Base-by-base conservation (phyloP, 37 sponge, comb jelly and placozoan genomes). In the Diacarnus erythraeanus region DNA sequence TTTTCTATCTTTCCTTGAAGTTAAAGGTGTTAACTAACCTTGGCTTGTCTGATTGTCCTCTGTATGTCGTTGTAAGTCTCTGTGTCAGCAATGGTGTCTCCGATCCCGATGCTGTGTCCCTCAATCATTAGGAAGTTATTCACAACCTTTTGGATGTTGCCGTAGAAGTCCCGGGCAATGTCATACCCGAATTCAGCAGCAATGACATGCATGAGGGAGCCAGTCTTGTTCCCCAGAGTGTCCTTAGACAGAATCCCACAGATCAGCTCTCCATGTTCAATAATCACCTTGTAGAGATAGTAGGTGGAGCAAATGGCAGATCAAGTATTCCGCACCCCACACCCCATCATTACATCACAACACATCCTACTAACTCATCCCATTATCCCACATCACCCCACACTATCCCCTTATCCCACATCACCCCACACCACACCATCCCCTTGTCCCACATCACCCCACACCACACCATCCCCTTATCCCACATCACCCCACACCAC, bases 91-190 rank as follows among this genome's bases (percentile, higher is more conserved):
- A 99, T 99, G 58, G 97, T 94, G 86, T 99, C 99, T 3, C 99
- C 99, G n/a, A 99, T 96, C 5, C 99, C 99, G 70, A 98, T 98
- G 42, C 92, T 91, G 90, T 98, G 99, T 2, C 99, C 99, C 64
- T 96, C 97, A 25, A 97, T 42, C 77, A 99, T 37, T 21, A 99
- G 87, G 82, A 85, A 99, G 69, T 96, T 96, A 87, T 99, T 99
- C 60, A 96, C 97, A 15, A 99, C 90, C 29, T 90, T 96, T 87
- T 99, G 99, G 22, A 96, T 92, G 85, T 87, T 94, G 54, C 82
- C 87, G 69, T 96, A 99, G 87, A 99, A 92, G 36, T 90, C 77
- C 29, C 93, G 82, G 37, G 99, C 91, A 17, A 85, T 83, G 30
- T 99, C 99, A 30, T 81, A 88, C 2, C 95, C 97, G 71, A 84